Evolutionary conservation across 2,888 invertebrate genomes (phyloP), one percentile per base, ranked within the genome.

Genomic region (Cetonia aurata): DNA sequence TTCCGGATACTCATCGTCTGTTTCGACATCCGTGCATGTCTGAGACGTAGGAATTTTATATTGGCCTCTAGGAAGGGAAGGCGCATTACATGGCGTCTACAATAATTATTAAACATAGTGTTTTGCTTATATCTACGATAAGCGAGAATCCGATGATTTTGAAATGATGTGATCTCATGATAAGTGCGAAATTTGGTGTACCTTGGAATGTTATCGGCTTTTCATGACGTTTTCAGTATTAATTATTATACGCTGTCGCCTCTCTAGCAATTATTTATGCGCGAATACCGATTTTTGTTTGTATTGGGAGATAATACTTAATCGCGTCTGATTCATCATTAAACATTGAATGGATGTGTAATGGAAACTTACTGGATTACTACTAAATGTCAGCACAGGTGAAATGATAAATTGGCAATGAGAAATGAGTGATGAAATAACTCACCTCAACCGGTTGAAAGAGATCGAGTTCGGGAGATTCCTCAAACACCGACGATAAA

Each of bases 401-500:
- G 33, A 66, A 17, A 41, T 53, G 52, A 50, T 41, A 17, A 10
- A 6, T 37, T 37, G 37, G 37, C 10, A 1, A 8, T 37, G 10
- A 1, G 37, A 37, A 37, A 17, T 50, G 19, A 19, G n/a, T 12
- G 13, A 12, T 46, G 52, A 66, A 17, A 13, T 13, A 52, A 41
- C n/a, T 19, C 78, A 81, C 82, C 76, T 80, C 80, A 62, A 77
- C 77, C 19, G 80, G 75, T 57, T 75, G 56, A 46, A 84, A 76
- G 12, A 82, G 72, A 56, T 73, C 72, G 13, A 73, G 57, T 67
- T 76, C 75, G 6, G 70, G 60, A 56, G 67, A 41, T 57, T 80
- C 78, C 62, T 82, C 81, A 69, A 82, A 82, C 67, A 83, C 78
- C 10, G 80, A 78, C 9, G 75, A 76, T 4, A 79, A 76, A 0